phyloP scores from a whole-genome alignment of 92 coral and sea anemone genomes.

The Porites divaricata region DNA sequence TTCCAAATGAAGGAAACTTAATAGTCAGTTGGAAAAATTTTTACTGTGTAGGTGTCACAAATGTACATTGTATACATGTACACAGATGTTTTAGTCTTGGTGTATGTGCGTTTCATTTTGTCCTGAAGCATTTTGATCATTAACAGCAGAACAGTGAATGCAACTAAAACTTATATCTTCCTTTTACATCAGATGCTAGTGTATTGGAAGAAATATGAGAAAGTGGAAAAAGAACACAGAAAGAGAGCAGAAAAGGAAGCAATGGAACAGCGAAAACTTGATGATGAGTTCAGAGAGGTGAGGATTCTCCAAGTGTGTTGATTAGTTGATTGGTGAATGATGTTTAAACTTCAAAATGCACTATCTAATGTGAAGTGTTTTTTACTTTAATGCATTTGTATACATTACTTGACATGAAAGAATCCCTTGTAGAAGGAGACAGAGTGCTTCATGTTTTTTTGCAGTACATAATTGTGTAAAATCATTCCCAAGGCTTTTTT shows the following conservation, averaged over 20 bases:
- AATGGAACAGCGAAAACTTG: slow-evolving; percentile 97
- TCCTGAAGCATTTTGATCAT: neutral
- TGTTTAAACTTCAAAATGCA: too few species aligned
- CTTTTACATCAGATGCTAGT: slow-evolving; percentile 79
- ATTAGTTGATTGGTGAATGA: neutral
- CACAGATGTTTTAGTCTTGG: too few species aligned
- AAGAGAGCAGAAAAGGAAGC: slow-evolving; percentile 99
- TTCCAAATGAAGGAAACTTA: too few species aligned
- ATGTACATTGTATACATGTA: too few species aligned
- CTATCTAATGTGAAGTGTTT: too few species aligned
- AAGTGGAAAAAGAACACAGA: slow-evolving; percentile 98
- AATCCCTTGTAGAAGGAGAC: neutral
- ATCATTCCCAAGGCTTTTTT: neutral
- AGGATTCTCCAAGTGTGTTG: neutral
- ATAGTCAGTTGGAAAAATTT: too few species aligned
- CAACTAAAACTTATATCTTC: neutral
- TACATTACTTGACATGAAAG: too few species aligned
- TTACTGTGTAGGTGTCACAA: too few species aligned
- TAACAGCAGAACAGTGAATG: neutral
- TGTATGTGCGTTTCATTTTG: neutral
- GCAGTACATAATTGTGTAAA: neutral
- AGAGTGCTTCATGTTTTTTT: too few species aligned
- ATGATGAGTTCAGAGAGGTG: slow-evolving; percentile 98
- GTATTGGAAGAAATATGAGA: slow-evolving; percentile 98
- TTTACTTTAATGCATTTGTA: too few species aligned